phyloP scores from a whole-genome alignment of 2,113 vertebrate genomes.

The Phaetusa simplex region DNA sequence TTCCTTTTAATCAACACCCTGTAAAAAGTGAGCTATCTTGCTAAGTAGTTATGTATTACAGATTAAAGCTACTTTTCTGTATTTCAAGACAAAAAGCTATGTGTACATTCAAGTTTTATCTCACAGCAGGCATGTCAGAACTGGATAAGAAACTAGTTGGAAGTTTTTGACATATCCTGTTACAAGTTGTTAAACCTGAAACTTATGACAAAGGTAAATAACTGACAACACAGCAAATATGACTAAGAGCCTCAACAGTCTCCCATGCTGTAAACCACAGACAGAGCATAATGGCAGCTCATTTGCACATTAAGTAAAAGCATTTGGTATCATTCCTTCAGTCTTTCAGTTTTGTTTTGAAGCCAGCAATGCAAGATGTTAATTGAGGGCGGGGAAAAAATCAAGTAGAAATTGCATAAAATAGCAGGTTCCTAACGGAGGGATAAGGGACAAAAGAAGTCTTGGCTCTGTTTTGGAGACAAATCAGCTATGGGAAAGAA shows the following conservation, averaged over 20 bases:
- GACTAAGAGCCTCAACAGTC: neutral
- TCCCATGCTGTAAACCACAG: neutral
- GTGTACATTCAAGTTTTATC: neutral
- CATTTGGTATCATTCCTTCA: neutral
- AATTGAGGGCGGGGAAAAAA: neutral
- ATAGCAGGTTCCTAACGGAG: neutral
- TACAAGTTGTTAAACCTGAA: constrained; percentile 15
- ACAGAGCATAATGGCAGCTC: neutral
- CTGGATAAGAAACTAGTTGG: neutral
- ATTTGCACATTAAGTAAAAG: neutral
- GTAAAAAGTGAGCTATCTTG: neutral
- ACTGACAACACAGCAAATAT: neutral
- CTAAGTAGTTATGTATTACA: neutral
- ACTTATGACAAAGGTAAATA: neutral
- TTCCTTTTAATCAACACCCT: neutral
- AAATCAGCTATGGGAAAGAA: neutral
- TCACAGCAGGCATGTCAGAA: neutral
- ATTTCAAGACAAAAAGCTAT: neutral
- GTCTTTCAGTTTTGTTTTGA: neutral
- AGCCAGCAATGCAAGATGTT: neutral
- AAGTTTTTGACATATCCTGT: neutral
- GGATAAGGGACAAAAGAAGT: neutral
- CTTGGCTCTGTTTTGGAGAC: neutral
- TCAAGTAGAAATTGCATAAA: neutral
- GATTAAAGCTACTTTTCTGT: neutral